Evolutionary conservation across 2,888 invertebrate genomes (phyloP).

Genomic region (Dorcus parallelipipedus): DNA sequence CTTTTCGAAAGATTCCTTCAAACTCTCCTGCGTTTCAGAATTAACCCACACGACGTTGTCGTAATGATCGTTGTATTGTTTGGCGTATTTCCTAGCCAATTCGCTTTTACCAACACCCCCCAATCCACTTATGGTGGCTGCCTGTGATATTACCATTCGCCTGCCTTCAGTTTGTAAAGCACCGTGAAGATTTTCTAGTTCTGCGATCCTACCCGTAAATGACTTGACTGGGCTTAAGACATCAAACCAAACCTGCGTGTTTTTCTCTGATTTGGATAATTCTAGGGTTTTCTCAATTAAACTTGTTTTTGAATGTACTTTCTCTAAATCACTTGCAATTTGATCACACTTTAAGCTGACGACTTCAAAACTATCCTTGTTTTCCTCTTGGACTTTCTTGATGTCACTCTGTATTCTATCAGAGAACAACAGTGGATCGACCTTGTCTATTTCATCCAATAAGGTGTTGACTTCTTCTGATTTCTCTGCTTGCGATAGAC

Average conservation of each 20-base stretch:
- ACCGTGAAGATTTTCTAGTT: background rate
- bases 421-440: no score
- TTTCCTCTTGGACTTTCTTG: no score
- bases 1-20: background rate
- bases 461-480: no score
- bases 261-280: background rate
- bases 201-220: background rate
- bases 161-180: background rate
- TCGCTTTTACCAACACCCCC: background rate
- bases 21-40: background rate
- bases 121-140: background rate
- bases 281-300: background rate
- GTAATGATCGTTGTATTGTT: background rate
- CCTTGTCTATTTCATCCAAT: no score
- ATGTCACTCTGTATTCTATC: no score
- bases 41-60: background rate
- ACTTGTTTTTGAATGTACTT: background rate
- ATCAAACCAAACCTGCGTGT: background rate
- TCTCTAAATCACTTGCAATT: background rate
- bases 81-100: background rate
- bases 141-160: background rate
- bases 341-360: background rate
- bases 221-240: background rate
- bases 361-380: no score
- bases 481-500: no score